Base-by-base conservation (phyloP, 2,113 vertebrate genomes). In the Rhinopomastus cyanomelas region DNA sequence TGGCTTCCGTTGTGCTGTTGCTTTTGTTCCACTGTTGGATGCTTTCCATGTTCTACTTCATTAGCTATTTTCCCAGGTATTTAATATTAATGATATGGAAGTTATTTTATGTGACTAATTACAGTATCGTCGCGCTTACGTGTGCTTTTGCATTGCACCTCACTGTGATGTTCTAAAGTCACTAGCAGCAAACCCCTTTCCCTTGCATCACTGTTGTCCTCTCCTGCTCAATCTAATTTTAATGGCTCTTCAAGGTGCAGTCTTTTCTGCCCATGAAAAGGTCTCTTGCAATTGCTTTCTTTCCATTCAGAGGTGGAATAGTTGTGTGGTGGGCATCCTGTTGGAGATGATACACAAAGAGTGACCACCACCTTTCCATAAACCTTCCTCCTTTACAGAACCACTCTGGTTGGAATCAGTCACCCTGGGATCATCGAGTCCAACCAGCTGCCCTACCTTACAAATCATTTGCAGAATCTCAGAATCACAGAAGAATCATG, bases 11-110 rank as follows among this genome's bases (percentile, higher is more conserved):
- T 92, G 52, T 83, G 37, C 62, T 88, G 20, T 73, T 88, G 29
- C 29, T 93, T 93, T 90, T 92, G 81, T 94, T 92, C 51, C 13
- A 4, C 26, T 85, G 25, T 82, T 85, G 75, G 52, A 89, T 83
- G 17, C 48, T 82, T 92, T 87, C 39, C 34, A 53, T 26, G 11
- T 32, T 9, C 12, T 78, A 52, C 18, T 5, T 12, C 32, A 93
- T 62, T 39, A 87, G 62, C 91, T 79, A 1, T 93, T 92, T 88
- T 61, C 37, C 16, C 23, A 86, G 23, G 4, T 83, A 65, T 82
- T 82, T 93, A 9, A 22, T 90, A 85, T 39, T 66, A 81, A 36
- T 66, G 91, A 91, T 92, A 42, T 74, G 49, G 39, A 86, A 81
- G 75, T 72, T 48, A 66, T 75, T 91, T 92, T 91, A 72, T 90